Conservation (phyloP, 2,797 vertebrate species). For the Platyrinchus mystaceus region DNA sequence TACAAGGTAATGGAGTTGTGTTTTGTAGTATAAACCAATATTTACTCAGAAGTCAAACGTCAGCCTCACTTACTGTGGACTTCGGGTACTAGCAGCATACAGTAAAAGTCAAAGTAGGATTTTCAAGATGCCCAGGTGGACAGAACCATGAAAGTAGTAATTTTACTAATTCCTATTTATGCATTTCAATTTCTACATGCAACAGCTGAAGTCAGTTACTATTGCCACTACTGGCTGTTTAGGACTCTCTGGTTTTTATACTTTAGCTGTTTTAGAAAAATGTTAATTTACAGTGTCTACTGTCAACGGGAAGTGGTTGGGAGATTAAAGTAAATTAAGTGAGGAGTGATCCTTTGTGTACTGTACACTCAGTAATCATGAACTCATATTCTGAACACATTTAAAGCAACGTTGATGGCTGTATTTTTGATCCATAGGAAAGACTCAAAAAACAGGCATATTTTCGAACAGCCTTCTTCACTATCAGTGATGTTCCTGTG, state of each 20-base stretch:
- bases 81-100: neutral
- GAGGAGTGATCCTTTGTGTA: neutral
- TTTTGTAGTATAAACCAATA: constrained; percentile 22
- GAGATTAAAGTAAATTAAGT: neutral
- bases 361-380: neutral
- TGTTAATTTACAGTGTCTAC: neutral
- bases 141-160: neutral
- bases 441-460: constrained; percentile 61
- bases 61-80: neutral
- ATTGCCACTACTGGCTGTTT: neutral
- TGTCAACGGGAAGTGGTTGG: neutral
- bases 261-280: neutral
- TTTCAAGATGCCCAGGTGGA: neutral
- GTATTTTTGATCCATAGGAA: constrained; percentile 44
- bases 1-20: constrained; percentile 33
- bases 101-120: neutral
- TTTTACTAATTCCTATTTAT: neutral
- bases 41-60: constrained; percentile 15
- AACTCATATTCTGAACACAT: constrained; percentile 1
- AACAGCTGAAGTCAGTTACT: neutral
- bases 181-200: neutral
- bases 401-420: neutral
- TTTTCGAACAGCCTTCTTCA: constrained; percentile 59
- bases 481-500: constrained; percentile 66
- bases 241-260: neutral